phyloP scores from a whole-genome alignment of 2,797 vertebrate species.

The Rhabdophis nuchalis region DNA sequence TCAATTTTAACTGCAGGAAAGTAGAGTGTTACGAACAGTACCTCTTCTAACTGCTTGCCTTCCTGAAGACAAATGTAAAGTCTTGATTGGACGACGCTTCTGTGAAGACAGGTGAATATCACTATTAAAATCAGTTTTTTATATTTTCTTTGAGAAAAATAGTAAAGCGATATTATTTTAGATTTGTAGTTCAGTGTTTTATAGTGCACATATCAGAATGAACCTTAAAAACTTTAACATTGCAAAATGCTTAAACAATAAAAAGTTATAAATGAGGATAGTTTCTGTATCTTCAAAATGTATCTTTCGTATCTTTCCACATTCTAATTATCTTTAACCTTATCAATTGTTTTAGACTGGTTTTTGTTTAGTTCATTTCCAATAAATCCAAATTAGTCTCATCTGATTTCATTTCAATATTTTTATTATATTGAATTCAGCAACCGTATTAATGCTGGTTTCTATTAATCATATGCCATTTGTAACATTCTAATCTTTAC shows the following conservation, averaged over 20 bases:
- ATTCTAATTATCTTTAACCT: background rate
- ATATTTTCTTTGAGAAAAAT: slow-evolving; percentile 1
- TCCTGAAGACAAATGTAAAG: slow-evolving; percentile 85
- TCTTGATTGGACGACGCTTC: slow-evolving; percentile 89
- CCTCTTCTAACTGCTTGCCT: slow-evolving; percentile 91
- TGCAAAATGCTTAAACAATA: background rate
- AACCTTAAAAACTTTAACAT: background rate
- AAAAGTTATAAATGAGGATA: background rate
- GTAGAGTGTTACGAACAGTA: slow-evolving; percentile 88
- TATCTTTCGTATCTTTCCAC: background rate
- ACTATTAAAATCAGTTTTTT: slow-evolving; percentile 1
- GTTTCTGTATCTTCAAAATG: background rate
- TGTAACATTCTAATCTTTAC: background rate
- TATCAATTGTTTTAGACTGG: background rate
- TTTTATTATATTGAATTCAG: background rate
- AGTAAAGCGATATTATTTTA: slow-evolving; percentile 1
- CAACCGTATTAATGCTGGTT: background rate
- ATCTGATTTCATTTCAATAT: background rate
- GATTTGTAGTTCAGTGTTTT: background rate
- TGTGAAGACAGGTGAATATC: slow-evolving; percentile 85
- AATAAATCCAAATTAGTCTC: background rate
- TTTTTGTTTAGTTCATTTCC: background rate
- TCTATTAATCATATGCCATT: background rate
- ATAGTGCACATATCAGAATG: background rate
- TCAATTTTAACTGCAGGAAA: slow-evolving; percentile 77